Conservation (phyloP, 2,797 vertebrate genomes). For the Euthynnus affinis region DNA sequence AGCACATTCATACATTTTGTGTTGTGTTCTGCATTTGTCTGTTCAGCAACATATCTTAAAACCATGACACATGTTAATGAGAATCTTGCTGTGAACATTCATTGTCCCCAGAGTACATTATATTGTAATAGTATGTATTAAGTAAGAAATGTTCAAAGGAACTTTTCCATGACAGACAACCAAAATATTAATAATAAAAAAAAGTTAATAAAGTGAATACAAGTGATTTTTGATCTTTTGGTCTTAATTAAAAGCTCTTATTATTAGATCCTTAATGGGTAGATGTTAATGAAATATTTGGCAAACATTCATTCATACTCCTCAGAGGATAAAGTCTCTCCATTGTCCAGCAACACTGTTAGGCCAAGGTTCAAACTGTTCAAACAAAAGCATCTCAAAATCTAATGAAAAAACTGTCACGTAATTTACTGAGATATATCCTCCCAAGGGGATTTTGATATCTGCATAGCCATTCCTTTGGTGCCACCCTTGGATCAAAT, state of each 20-base stretch:
- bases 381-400: not conserved
- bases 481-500: not conserved
- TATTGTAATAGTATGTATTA: too few relatives aligned
- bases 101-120: not conserved
- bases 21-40: not conserved
- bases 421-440: not conserved
- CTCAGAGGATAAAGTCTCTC: not conserved
- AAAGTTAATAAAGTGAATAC: too few relatives aligned
- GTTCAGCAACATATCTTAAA: not conserved
- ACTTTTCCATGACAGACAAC: too few relatives aligned
- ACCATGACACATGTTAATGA: not conserved
- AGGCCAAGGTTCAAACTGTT: not conserved
- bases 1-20: not conserved
- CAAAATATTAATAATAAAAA: too few relatives aligned
- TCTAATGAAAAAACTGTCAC: not conserved
- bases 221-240: too few relatives aligned
- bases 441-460: not conserved
- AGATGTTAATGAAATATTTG: too few relatives aligned
- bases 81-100: not conserved
- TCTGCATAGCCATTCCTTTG: too few relatives aligned
- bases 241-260: too few relatives aligned
- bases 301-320: not conserved
- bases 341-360: not conserved
- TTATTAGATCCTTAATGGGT: not conserved
- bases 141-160: too few relatives aligned